Base-by-base conservation (phyloP, 2,888 invertebrate species). In the Lottia gigantea region DNA sequence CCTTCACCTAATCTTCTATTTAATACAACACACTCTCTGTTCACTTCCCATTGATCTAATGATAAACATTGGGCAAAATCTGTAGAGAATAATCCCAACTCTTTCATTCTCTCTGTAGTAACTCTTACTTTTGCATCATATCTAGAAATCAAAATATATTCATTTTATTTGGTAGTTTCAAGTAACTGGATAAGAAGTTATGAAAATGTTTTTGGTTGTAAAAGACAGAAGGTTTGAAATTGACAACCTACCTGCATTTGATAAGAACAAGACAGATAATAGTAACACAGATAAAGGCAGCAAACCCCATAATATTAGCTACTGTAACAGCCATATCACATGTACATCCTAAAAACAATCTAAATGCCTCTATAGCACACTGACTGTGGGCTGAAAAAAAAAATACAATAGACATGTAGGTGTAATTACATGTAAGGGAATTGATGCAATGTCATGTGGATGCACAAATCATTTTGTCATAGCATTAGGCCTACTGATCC, bases 11-110 rank as follows among this genome's bases (percentile, higher is more conserved):
- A 78, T 69, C 85, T 87, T 46, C 88, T 26, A 75, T 88, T 88
- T 7, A 88, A 81, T 25, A 95, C 95, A 45, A 97, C 94, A 69
- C 93, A 91, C 81, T 95, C 94, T 68, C 95, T 91, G 0, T 94
- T 92, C 65, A 96, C 91, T 88, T 97, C 96, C 95, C 95, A 96
- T 82, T 94, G 94, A 87, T 95, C 95, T 49, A 95, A 89, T n/a
- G 84, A 82, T 46, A 87, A 82, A 78, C 83, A 84, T 78, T 89
- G 85, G 77, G 88, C 88, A 23, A 90, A 88, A 16, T 90, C 90
- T 1, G 90, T 85, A 26, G 78, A 75, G 26, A 92, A 87, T 45
- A 93, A 89, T 0, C 94, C 94, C 31, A 94, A 90, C 66, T 92
- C 92, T 82, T 92, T 91, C 92, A 94, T 93, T 73, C 93, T 92